Conservation (phyloP, 2,113 vertebrate species). For the Gymnorhina tibicen region DNA sequence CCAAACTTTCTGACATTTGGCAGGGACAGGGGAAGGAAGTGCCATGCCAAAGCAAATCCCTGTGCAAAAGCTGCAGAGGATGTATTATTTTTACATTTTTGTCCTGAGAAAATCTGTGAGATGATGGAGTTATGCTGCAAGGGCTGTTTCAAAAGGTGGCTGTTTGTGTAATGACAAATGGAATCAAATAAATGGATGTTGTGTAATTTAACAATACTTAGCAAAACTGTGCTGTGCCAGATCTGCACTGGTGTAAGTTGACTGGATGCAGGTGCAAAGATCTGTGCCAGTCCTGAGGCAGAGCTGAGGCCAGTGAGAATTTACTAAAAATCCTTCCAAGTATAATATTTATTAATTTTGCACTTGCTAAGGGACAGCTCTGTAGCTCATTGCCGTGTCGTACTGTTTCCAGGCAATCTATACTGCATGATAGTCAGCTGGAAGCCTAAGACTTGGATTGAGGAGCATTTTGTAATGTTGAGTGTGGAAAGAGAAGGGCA, state of each 20-base stretch:
- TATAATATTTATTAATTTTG: neutral
- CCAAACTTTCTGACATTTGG: neutral
- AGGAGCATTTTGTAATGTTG: neutral
- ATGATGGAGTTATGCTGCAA: neutral
- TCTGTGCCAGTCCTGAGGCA: neutral
- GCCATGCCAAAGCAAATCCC: conserved; percentile 1
- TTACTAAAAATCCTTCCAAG: neutral
- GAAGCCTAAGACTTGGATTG: neutral
- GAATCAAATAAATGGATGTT: neutral
- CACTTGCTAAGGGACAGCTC: neutral
- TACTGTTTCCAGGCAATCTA: neutral
- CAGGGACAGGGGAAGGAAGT: neutral
- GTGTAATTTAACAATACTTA: neutral
- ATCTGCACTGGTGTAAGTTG: neutral
- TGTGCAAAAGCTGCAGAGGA: neutral
- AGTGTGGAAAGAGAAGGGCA: neutral
- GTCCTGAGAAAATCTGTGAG: neutral
- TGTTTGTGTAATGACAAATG: neutral
- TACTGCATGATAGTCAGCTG: neutral
- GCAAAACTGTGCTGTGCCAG: neutral
- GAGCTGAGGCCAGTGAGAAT: neutral
- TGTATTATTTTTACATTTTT: neutral
- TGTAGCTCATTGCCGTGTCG: neutral
- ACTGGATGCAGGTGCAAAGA: conserved; percentile 18
- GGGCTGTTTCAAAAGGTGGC: neutral